These are phyloP conservation scores for Styela clava DNA, from an alignment of 23 tunicate genomes.

Conservation along the genomic window DNA sequence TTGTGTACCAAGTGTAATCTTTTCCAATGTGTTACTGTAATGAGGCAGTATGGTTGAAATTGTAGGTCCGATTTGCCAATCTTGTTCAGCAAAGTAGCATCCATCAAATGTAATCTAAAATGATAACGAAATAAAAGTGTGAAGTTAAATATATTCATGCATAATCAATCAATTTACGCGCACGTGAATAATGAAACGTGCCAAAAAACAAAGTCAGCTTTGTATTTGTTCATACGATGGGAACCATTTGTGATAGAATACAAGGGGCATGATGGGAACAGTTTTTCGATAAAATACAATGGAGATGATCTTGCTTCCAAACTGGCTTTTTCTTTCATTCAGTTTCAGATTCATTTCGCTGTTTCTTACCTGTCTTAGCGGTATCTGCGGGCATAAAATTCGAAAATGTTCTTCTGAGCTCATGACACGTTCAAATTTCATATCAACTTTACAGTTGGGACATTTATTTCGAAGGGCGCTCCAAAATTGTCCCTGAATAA, in stretches of 20 bases:
- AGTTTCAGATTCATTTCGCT: no score
- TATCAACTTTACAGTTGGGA: slow-evolving; percentile 53
- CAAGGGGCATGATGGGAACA: no score
- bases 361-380: slow-evolving; percentile 62
- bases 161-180: no score
- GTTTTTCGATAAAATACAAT: no score
- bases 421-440: slow-evolving; percentile 85
- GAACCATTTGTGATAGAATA: no score
- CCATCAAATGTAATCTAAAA: slow-evolving; percentile 87
- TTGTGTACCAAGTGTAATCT: slow-evolving; percentile 58
- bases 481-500: slow-evolving; percentile 78
- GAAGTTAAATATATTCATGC: no score
- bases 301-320: no score
- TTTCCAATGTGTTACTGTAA: slow-evolving; percentile 42
- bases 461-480: slow-evolving; percentile 42
- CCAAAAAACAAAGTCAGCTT: no score
- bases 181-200: no score
- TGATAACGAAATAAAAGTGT: neutral
- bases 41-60: slow-evolving; percentile 71
- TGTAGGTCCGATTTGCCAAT: slow-evolving; percentile 89
- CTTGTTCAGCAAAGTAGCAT: slow-evolving; percentile 82
- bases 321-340: no score
- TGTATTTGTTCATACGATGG: no score
- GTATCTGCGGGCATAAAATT: slow-evolving; percentile 78
- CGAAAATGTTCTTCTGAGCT: slow-evolving; percentile 82